phyloP scores from a whole-genome alignment of 1,140 invertebrate species.

The Drosophila seguyi region DNA sequence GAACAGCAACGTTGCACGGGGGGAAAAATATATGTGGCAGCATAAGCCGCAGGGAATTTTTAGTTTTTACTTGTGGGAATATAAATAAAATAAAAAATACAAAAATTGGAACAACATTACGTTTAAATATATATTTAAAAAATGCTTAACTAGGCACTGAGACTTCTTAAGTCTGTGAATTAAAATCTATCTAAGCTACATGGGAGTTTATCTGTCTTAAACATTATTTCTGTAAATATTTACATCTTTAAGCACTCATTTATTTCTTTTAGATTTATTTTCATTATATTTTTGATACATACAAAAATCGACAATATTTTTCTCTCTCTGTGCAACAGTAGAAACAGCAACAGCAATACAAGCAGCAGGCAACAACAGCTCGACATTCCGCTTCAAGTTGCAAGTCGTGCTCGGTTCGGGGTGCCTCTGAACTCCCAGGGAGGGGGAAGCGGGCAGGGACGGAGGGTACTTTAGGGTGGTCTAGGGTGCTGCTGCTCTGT shows the following conservation, averaged over 20 bases:
- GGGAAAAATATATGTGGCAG: not conserved
- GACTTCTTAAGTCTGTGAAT: not conserved
- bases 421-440: conserved; percentile 8
- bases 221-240: too few species aligned
- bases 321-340: conserved; percentile 7
- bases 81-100: not conserved
- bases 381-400: conserved; percentile 63
- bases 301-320: not conserved
- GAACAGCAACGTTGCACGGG: conserved; percentile 14
- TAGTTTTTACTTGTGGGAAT: not conserved
- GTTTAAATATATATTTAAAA: not conserved
- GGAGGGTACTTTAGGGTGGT: not conserved
- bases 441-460: not conserved
- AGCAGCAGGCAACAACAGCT: conserved; percentile 33
- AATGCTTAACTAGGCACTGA: rapidly evolving
- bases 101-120: not conserved
- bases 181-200: not conserved
- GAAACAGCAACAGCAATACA: conserved; percentile 26
- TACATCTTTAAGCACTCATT: rapidly evolving
- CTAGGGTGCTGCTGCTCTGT: conserved; percentile 2
- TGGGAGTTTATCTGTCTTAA: too few species aligned
- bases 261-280: not conserved
- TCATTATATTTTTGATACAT: not conserved
- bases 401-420: conserved; percentile 55
- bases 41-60: not conserved